Conservation (phyloP, 2,888 invertebrate species). For the Hyppa rectilinea region DNA sequence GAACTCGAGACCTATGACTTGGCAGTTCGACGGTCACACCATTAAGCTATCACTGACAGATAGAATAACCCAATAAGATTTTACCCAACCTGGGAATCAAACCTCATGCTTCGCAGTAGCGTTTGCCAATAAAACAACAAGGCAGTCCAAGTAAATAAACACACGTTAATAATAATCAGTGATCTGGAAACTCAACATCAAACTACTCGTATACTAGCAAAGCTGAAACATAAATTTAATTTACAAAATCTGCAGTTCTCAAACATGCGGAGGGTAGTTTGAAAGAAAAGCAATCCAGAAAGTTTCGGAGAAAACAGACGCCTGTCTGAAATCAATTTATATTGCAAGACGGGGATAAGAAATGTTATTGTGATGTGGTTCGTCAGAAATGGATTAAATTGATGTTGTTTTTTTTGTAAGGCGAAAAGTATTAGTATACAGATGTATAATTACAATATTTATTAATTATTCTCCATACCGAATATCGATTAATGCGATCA, state of each 20-base stretch:
- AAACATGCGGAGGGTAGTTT: slow-evolving; percentile 24
- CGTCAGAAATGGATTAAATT: slow-evolving; percentile 10
- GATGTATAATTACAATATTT: too few species aligned
- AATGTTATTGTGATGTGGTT: slow-evolving; percentile 22
- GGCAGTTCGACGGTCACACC: too few species aligned
- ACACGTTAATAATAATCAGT: neutral
- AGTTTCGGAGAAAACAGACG: slow-evolving; percentile 34
- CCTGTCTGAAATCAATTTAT: slow-evolving; percentile 38
- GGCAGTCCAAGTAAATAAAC: too few species aligned
- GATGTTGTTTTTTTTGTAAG: slow-evolving; percentile 9
- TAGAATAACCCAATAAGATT: too few species aligned
- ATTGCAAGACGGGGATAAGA: slow-evolving; percentile 22
- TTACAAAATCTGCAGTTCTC: slow-evolving; percentile 14
- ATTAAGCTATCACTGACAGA: too few species aligned
- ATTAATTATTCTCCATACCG: too few species aligned
- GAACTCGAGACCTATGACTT: too few species aligned
- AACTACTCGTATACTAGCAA: slow-evolving; percentile 14
- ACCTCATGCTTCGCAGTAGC: too few species aligned
- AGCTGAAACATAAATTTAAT: slow-evolving; percentile 26
- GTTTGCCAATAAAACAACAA: too few species aligned
- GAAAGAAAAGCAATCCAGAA: slow-evolving; percentile 54
- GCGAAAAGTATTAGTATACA: slow-evolving; percentile 8
- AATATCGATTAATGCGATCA: too few species aligned
- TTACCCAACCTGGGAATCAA: too few species aligned
- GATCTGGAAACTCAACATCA: neutral